Conservation (phyloP, 1,140 invertebrate species). For the Calliphora vicina region DNA sequence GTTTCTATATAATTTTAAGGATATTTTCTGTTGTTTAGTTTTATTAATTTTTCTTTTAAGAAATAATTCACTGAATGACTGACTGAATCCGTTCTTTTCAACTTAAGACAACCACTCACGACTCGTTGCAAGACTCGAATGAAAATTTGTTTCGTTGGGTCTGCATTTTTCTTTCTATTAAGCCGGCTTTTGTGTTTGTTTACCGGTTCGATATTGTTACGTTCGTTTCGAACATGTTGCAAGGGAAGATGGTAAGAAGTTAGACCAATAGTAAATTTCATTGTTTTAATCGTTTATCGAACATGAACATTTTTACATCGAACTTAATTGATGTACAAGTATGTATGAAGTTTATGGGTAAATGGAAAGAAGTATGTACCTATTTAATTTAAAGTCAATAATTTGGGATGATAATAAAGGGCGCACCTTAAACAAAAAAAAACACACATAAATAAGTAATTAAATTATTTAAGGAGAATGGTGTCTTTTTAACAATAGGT, state of each 20-base stretch:
- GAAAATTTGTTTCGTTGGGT: slow-evolving; percentile 39
- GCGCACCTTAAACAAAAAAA: not conserved
- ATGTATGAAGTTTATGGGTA: no score
- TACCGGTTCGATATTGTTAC: not conserved
- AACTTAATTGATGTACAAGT: no score
- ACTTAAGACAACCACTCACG: slow-evolving; percentile 49
- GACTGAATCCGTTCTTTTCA: not conserved
- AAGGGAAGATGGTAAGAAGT: not conserved
- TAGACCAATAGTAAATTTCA: no score
- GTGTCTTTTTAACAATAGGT: not conserved
- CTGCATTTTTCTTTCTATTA: slow-evolving; percentile 28
- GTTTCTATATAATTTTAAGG: not conserved
- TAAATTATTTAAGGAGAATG: not conserved
- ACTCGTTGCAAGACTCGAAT: slow-evolving; percentile 54
- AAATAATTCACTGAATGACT: slow-evolving; percentile 7
- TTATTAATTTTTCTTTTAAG: not conserved
- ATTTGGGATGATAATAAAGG: not conserved
- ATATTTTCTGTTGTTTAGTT: slow-evolving; percentile 12
- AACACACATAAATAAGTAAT: not conserved
- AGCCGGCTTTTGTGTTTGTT: slow-evolving; percentile 26
- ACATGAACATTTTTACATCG: no score
- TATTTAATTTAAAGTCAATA: not conserved
- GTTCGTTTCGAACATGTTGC: not conserved
- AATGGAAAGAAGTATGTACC: not conserved
- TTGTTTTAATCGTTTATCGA: no score